Evolutionary conservation across 2,113 vertebrate species (phyloP).

Genomic region (Cyanocitta stelleri): DNA sequence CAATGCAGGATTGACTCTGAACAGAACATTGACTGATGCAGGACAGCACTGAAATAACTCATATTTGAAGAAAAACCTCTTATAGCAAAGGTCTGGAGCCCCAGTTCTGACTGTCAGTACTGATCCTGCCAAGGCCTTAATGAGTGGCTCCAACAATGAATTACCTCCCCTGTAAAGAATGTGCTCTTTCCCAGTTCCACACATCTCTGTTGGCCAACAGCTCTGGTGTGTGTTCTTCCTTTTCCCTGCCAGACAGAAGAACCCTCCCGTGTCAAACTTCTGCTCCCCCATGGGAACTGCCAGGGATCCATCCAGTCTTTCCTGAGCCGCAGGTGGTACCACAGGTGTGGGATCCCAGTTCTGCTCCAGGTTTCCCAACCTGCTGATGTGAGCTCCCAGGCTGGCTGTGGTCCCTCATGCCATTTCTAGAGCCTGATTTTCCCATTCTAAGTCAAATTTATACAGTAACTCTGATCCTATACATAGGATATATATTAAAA

Average conservation of each 20-base stretch:
- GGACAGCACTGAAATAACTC: not conserved
- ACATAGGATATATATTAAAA: not conserved
- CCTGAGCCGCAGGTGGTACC: not conserved
- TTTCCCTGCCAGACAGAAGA: not conserved
- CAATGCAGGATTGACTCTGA: fast-evolving
- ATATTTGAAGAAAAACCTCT: not conserved
- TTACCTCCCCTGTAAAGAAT: not conserved
- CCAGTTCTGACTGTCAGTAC: not conserved
- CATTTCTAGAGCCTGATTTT: not conserved
- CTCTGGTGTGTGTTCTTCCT: not conserved
- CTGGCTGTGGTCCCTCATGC: not conserved
- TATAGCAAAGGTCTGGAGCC: not conserved
- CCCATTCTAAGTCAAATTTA: not conserved
- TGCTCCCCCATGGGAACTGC: not conserved
- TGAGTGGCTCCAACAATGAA: not conserved
- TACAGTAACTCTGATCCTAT: not conserved
- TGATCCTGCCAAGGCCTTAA: not conserved
- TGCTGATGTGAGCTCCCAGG: not conserved
- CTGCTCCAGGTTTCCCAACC: not conserved
- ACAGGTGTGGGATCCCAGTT: not conserved
- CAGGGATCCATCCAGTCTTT: not conserved
- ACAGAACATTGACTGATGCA: not conserved
- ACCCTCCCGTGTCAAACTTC: not conserved
- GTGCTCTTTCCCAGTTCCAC: not conserved
- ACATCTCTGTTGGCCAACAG: not conserved